Conservation (phyloP, 2,888 invertebrate species). For the Nymphalis c-album region DNA sequence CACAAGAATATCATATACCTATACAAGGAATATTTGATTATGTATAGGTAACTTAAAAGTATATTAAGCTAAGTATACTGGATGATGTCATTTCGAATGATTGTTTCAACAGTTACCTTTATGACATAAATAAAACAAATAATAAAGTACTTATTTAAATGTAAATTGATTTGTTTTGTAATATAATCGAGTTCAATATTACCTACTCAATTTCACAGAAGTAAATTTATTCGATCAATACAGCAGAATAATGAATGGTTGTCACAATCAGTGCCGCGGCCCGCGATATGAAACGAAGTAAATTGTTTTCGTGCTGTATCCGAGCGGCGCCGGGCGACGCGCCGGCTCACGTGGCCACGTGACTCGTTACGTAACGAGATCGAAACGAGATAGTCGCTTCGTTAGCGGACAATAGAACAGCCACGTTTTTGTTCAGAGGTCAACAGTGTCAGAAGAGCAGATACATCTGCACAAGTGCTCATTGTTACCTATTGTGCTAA, state of each 20-base stretch:
- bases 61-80: too few species aligned
- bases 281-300: neutral
- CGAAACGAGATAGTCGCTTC: conserved; percentile 27
- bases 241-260: neutral
- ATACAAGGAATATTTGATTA: too few species aligned
- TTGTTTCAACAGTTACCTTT: too few species aligned
- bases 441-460: conserved; percentile 1
- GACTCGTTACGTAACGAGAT: conserved; percentile 36
- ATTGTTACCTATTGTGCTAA: neutral
- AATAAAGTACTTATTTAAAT: too few species aligned
- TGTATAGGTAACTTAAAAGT: too few species aligned
- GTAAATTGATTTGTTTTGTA: neutral
- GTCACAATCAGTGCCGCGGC: neutral
- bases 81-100: too few species aligned
- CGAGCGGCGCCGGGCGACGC: neutral
- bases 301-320: conserved; percentile 1
- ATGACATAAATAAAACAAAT: too few species aligned
- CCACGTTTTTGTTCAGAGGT: conserved; percentile 17
- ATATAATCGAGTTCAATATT: neutral
- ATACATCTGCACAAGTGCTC: neutral
- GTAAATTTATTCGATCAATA: neutral
- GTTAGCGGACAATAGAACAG: conserved; percentile 30
- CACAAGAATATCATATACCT: too few species aligned
- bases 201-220: too few species aligned
- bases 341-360: conserved; percentile 10